Base-by-base conservation (phyloP, 2,797 vertebrate species). In the Capromys pilorides region DNA sequence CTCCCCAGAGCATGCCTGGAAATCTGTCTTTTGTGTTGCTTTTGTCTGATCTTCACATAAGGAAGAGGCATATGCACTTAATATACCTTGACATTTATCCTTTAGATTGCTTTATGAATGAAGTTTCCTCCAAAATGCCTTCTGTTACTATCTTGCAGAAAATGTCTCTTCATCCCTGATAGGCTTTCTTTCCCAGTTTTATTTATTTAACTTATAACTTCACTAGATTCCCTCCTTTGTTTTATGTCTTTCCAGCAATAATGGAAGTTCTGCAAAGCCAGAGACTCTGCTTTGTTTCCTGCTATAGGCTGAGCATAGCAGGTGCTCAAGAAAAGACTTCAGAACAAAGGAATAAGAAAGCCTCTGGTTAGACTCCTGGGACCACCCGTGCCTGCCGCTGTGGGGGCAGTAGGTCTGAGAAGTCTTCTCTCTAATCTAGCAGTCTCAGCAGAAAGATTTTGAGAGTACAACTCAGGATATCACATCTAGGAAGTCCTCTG, bases 191-290 rank as follows among this genome's bases (percentile, higher is more conserved):
- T 71, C 33, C 28, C 19, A 39, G n/a, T 69, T 75, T 57, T 85
- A 82, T 57, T 81, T 71, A 41, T 18, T 92, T 61, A 59, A 45
- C 28, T 45, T n/a, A 19, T 26, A 86, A 13, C 45, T 64, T 87
- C 49, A 57, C 88, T 84, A 92, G 67, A 91, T 82, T 67, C 39
- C 36, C 18, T 85, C 36, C 59, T 92, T 94, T 90, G 71, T 80
- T 86, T 84, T 54, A 41, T 45, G 8, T 45, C 24, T 93, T 13
- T 95, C n/a, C 18, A 82, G 21, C 61, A 92, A 51, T 22, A 79
- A 92, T 61, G 31, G 18, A 57, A 19, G 12, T 51, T 51, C 36
- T 54, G 2, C 7, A 77, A 90, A 39, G 14, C 28, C 78, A 81
- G 33, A 77, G 39, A 26, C 66, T 84, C 24, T 33, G 51, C 73